Evolutionary conservation across 2,797 vertebrate species (phyloP), one percentile per base, ranked within the genome.

Genomic region (Acanthis flammea): DNA sequence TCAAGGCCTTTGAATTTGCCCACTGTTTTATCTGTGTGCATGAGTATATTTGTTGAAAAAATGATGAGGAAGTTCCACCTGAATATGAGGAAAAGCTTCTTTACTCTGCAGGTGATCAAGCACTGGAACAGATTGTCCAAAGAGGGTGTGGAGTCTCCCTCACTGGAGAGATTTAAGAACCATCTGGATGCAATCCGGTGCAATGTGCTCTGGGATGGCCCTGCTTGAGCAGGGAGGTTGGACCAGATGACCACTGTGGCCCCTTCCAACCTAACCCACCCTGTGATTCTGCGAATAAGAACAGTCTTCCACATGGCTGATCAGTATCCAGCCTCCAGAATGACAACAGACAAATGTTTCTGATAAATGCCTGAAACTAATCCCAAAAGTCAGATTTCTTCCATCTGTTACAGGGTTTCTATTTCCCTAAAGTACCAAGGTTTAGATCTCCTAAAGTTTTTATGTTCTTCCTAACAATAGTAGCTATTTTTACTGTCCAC

Each of bases 401-500:
- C 77, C 78, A 92, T 89, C 77, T 89, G 88, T 87, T 92, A 61
- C 21, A 61, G 42, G 14, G 47, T 57, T 91, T 86, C 75, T 87
- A 82, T 89, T 93, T 85, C 83, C 71, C 67, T 67, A 25, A 88
- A 85, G 81, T 61, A 67, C 5, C 2, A 87, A 75, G 48, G 63
- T 95, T 96, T 95, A 87, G 77, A 63, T 76, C 35, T 70, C 74
- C 68, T 65, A 31, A 86, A 79, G 45, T 74, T 94, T 94, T 92
- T 74, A 93, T 23, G 55, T 74, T 82, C 62, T 86, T 86, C 45
- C 74, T 82, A 88, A 89, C 80, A 95, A 87, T 24, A 76, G 71
- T 42, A 81, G 51, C 84, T 90, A 73, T 61, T 95, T 95, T 95
- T 74, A 87, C 78, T 80, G 65, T 71, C 74, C 75, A 77, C 54